These are phyloP conservation scores for Lampris megalopsis DNA, from an alignment of 2,113 vertebrate genomes.

Conservation along the genomic window DNA sequence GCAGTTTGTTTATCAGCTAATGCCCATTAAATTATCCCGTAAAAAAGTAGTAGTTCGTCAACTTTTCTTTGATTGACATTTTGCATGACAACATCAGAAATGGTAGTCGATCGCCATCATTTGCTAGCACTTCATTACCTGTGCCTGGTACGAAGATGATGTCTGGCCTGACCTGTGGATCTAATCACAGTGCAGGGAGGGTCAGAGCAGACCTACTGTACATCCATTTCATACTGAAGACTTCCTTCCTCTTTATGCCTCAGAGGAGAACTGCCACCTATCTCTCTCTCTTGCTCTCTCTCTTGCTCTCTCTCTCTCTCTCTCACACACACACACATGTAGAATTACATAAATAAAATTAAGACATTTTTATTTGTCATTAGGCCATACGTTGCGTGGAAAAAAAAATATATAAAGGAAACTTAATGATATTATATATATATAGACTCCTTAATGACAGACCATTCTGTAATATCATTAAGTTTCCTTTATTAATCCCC, in stretches of 20 bases:
- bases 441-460: background rate
- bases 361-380: slow-evolving; percentile 47
- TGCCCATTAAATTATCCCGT: too few relatives aligned
- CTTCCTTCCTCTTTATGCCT: slow-evolving; percentile 44
- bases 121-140: background rate
- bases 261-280: slow-evolving; percentile 4
- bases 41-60: too few relatives aligned
- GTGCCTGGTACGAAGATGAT: background rate
- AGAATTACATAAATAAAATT: background rate
- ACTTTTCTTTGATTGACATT: background rate
- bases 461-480: slow-evolving; percentile 3
- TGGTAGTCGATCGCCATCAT: background rate
- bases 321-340: slow-evolving; percentile 1
- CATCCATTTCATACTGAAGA: slow-evolving; percentile 32
- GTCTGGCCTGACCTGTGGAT: background rate
- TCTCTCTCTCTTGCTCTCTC: slow-evolving; percentile 5
- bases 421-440: too few relatives aligned
- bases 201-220: background rate
- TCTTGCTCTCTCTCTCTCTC: slow-evolving; percentile 10
- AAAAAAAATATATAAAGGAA: too few relatives aligned
- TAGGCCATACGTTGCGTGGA: background rate
- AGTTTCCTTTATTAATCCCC: too few relatives aligned
- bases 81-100: background rate
- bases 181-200: background rate
- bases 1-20: too few relatives aligned